These are phyloP conservation scores for Goniozus legneri DNA, from an alignment of 1,140 invertebrate genomes.

Conservation along the genomic window DNA sequence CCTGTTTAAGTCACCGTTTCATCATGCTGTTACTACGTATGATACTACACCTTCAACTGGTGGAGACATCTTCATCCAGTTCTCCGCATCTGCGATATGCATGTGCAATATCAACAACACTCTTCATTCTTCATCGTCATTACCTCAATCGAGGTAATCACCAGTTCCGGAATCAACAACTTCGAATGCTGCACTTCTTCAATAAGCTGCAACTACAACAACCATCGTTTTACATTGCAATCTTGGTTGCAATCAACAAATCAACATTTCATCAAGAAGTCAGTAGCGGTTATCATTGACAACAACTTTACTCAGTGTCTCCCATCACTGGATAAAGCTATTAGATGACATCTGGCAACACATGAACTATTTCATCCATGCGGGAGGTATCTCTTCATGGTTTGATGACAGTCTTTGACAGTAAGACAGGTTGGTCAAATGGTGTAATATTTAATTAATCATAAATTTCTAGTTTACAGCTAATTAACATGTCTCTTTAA, in stretches of 20 bases:
- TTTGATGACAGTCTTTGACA: conserved; percentile 36
- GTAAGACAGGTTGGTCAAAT: conserved; percentile 33
- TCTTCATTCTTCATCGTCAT: not conserved
- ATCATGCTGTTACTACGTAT: conserved; percentile 11
- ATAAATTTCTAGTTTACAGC: conserved; percentile 26
- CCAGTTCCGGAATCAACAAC: not conserved
- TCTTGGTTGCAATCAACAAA: no score
- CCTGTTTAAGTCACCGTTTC: conserved; percentile 5
- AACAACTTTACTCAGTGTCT: no score
- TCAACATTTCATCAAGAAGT: no score
- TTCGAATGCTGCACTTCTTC: not conserved
- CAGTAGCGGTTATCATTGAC: no score
- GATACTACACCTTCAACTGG: conserved; percentile 13
- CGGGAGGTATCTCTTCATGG: conserved; percentile 28
- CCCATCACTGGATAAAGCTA: no score
- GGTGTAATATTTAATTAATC: conserved; percentile 29
- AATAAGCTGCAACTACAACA: no score
- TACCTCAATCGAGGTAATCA: conserved; percentile 12
- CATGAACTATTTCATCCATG: no score
- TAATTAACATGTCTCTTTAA: conserved; percentile 8
- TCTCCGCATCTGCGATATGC: conserved; percentile 1
- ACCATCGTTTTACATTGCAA: no score
- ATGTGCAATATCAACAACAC: not conserved
- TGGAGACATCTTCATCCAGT: conserved; percentile 10
- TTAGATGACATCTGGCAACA: no score